Percentiles rank a stretch among this genome's conserved stretches.
phyloP scores from a whole-genome alignment of 2,797 vertebrate genomes.

The Oryzias dopingdopingensis region DNA sequence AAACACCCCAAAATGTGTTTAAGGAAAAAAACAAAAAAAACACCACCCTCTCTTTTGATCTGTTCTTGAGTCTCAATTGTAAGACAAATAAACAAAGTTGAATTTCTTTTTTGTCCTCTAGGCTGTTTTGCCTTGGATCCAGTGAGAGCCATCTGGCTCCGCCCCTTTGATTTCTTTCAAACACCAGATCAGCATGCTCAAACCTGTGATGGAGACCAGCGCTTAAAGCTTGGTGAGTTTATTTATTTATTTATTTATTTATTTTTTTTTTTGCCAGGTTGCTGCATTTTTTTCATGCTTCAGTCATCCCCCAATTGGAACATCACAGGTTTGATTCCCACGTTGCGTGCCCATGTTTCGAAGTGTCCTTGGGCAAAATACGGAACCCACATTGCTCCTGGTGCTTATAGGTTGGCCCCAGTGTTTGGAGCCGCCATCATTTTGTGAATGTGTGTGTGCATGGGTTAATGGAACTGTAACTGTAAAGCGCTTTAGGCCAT shows the following conservation, averaged over 20 bases:
- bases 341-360: no score
- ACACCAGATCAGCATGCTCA: constrained; percentile 54
- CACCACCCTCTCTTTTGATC: not conserved
- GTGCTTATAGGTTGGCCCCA: no score
- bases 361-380: no score
- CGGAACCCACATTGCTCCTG: no score
- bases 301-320: no score
- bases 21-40: not conserved
- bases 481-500: no score
- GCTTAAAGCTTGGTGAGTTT: constrained; percentile 78
- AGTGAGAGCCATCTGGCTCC: constrained; percentile 26
- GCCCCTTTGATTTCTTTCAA: constrained; percentile 29
- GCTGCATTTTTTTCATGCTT: constrained; percentile 14
- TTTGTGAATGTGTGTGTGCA: no score
- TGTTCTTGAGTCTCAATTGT: not conserved
- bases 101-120: constrained; percentile 41
- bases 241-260: no score
- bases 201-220: constrained; percentile 70
- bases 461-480: no score
- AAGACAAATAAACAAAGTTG: constrained; percentile 3
- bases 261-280: constrained; percentile 27
- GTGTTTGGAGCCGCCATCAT: no score
- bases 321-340: no score
- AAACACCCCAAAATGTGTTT: constrained; percentile 31
- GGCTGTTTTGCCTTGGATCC: constrained; percentile 49